phyloP scores from a whole-genome alignment of 2,113 vertebrate genomes.

The Mirza zaza region DNA sequence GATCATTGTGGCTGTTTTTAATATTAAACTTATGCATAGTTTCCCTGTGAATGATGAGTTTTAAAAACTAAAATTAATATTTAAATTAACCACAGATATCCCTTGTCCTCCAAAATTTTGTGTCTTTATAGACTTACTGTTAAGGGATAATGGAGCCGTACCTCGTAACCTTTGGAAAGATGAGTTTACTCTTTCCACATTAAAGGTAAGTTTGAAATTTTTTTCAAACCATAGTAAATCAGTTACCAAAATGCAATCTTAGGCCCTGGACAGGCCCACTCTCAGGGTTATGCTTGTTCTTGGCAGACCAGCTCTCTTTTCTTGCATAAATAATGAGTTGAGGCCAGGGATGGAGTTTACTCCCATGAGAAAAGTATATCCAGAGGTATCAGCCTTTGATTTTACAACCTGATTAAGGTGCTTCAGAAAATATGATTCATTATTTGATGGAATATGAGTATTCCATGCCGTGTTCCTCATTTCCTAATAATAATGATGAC shows the following conservation, averaged over 20 bases:
- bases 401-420: not conserved
- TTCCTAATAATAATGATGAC: constrained; percentile 4
- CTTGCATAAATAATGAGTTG: not conserved
- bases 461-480: not conserved
- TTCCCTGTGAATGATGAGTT: not conserved
- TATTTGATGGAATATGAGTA: not conserved
- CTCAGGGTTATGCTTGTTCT: not conserved
- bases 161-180: constrained; percentile 55
- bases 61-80: constrained; percentile 17
- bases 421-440: not conserved
- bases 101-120: constrained; percentile 65
- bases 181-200: constrained; percentile 60
- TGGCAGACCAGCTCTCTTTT: not conserved
- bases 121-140: constrained; percentile 53
- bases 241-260: not conserved
- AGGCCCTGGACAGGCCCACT: not conserved
- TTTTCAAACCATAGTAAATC: not conserved
- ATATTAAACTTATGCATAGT: not conserved
- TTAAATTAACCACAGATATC: constrained; percentile 21
- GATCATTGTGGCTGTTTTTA: not conserved
- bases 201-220: constrained; percentile 83
- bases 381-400: not conserved
- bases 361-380: not conserved
- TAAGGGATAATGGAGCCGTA: constrained; percentile 54
- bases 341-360: not conserved